Percentiles rank a stretch among this genome's conserved stretches.
Conservation (phyloP, 2,113 vertebrate species). For the Mola mola region DNA sequence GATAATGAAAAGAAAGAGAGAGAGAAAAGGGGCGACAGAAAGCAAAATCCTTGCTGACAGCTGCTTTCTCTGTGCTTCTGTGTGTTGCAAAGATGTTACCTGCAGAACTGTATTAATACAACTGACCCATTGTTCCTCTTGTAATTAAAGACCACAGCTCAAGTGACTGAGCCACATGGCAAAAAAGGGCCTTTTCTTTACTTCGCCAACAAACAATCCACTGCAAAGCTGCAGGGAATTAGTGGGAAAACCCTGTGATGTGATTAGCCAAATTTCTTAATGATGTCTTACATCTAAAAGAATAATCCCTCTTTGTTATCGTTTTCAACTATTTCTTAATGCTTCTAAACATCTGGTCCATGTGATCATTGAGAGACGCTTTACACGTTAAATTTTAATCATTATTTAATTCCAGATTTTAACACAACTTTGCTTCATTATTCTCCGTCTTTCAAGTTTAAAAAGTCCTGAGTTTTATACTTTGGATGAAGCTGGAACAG, state of each 20-base stretch:
- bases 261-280: too few relatives aligned
- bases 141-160: conserved; percentile 84
- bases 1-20: conserved; percentile 43
- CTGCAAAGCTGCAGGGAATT: conserved; percentile 9
- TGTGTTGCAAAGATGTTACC: conserved; percentile 82
- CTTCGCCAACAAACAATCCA: conserved; percentile 6
- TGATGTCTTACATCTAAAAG: too few relatives aligned
- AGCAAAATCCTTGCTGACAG: conserved; percentile 85
- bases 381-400: too few relatives aligned
- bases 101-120: conserved; percentile 79
- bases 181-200: conserved; percentile 51
- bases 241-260: neutral
- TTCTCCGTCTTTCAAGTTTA: too few relatives aligned
- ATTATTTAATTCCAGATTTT: too few relatives aligned
- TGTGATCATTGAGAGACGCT: too few relatives aligned
- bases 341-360: too few relatives aligned
- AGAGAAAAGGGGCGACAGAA: conserved; percentile 17
- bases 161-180: conserved; percentile 72
- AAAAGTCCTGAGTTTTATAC: too few relatives aligned
- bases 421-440: too few relatives aligned
- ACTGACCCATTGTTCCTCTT: conserved; percentile 86
- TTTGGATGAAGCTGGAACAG: too few relatives aligned
- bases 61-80: conserved; percentile 79
- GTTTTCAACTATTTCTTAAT: too few relatives aligned
- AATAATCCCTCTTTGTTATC: too few relatives aligned